Evolutionary conservation across 1,140 invertebrate genomes (phyloP).

Genomic region (Atta texana): DNA sequence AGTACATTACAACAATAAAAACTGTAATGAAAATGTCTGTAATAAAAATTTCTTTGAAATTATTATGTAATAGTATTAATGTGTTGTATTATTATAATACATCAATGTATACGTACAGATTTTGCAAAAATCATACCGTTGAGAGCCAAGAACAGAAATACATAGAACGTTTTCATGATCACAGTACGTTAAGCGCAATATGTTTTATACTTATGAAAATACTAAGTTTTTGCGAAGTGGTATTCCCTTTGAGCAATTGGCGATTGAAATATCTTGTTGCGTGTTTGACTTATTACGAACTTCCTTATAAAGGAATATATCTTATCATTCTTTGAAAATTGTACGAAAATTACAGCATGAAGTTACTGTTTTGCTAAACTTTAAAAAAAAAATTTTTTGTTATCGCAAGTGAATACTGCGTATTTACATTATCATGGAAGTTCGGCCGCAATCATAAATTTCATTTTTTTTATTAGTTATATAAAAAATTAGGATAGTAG

Average conservation of each 20-base stretch:
- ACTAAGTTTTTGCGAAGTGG: not conserved
- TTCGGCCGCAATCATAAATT: too few relatives aligned
- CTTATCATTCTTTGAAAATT: constrained; percentile 15
- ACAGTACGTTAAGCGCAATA: not conserved
- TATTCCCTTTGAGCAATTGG: not conserved
- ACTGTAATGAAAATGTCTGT: too few relatives aligned
- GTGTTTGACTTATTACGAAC: not conserved
- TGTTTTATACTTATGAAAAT: not conserved
- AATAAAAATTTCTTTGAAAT: not conserved
- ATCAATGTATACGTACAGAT: not conserved
- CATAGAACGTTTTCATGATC: not conserved
- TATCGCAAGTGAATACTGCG: not conserved
- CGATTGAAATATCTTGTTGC: not conserved
- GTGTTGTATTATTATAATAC: not conserved
- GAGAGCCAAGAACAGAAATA: not conserved
- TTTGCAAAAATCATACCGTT: not conserved
- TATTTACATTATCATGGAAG: not conserved
- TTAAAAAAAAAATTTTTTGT: not conserved
- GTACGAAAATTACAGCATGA: not conserved
- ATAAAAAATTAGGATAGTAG: too few relatives aligned
- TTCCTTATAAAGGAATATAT: not conserved
- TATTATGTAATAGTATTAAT: too few relatives aligned
- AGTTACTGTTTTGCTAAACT: not conserved
- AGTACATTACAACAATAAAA: too few relatives aligned
- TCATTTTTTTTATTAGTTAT: too few relatives aligned